Conservation (phyloP, 2,113 vertebrate genomes). For the Salvelinus fontinalis region DNA sequence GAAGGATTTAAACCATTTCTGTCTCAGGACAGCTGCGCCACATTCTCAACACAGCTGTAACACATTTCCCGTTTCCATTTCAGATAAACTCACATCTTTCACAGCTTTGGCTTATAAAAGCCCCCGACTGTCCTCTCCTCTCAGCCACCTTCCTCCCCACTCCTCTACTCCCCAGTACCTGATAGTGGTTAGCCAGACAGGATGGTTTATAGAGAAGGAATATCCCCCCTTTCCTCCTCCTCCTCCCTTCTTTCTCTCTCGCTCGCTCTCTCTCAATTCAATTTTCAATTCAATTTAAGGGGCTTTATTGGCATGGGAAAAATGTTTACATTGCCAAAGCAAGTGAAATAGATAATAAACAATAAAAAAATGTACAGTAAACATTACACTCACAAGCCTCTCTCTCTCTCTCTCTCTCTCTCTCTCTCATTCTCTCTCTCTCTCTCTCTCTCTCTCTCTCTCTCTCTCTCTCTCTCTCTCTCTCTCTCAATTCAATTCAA, state of each 20-base stretch:
- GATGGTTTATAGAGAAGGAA: neutral
- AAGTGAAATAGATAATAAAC: no score
- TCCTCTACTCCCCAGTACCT: constrained; percentile 20
- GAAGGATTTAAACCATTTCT: constrained; percentile 58
- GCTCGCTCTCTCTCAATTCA: neutral
- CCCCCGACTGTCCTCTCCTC: constrained; percentile 47
- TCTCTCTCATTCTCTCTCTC: no score
- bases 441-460: no score
- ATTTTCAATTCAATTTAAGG: no score
- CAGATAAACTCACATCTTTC: constrained; percentile 68
- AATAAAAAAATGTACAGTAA: no score
- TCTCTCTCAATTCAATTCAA: no score
- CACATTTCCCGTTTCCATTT: constrained; percentile 76
- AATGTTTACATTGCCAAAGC: no score
- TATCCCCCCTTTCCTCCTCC: neutral
- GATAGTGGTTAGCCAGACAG: constrained; percentile 39
- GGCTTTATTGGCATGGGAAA: no score
- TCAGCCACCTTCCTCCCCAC: constrained; percentile 33
- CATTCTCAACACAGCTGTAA: constrained; percentile 75
- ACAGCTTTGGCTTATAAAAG: constrained; percentile 66
- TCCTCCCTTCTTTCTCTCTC: neutral
- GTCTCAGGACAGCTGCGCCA: constrained; percentile 74
- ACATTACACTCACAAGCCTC: no score
- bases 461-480: no score
- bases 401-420: no score